Evolutionary conservation across 2,797 vertebrate species (phyloP), one percentile per base, ranked within the genome.

Genomic region (Aulostomus chinensis): DNA sequence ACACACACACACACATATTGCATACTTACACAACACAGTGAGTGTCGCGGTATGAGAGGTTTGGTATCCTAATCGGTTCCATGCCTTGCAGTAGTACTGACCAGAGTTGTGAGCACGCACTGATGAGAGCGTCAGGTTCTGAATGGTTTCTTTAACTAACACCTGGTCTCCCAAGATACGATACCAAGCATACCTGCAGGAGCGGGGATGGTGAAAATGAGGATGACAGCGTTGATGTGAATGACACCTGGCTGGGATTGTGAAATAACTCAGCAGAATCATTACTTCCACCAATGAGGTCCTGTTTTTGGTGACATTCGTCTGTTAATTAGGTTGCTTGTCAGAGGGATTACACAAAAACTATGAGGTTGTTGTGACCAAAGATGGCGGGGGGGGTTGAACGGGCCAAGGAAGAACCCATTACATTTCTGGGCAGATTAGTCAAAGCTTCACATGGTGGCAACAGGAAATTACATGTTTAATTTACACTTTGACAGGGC

Each of bases 11-110:
- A 11, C 10, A 28, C 26, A 28, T 9, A 9, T 11, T 28, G 7
- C 9, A 9, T 50, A 90, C 91, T 91, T 73, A 93, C 91, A 93
- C 14, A 93, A 74, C 3, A 93, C 83, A n/a, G 76, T 58, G 6
- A 93, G 79, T 1, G 85, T 58, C n/a, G 75, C 25, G 0, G 70
- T 26, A 4, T 68, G 66, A 1, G 91, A 93, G 9, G 68, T 81
- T 14, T 89, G 88, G 64, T 84, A 79, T 62, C 91, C 91, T 4
- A 88, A 39, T 2, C 16, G 47, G 32, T 88, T 92, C 71, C 86
- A 86, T 0, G 77, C 83, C 1, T 62, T 82, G 45, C 91, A 92
- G 86, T 88, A 90, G 77, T 91, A 93, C 69, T 88, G 88, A 33
- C 91, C 91, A 3, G 74, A 47, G 1, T 89, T 78, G 9, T 86